These are phyloP conservation scores for Ochotona princeps DNA, from an alignment of 2,113 vertebrate genomes.

Conservation along the genomic window DNA sequence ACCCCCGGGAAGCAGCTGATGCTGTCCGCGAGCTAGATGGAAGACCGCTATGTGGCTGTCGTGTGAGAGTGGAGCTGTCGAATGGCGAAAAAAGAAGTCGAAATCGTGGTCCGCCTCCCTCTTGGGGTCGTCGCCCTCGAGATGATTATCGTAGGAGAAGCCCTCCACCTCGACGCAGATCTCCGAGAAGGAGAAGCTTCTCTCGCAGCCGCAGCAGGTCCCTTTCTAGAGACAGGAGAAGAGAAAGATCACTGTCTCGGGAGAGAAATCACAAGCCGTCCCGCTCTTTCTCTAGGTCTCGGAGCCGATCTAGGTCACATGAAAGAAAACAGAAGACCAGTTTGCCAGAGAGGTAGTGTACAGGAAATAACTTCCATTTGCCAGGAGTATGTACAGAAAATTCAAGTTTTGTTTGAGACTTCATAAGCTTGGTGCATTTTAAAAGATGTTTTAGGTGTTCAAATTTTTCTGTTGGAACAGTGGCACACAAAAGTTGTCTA, in stretches of 20 bases:
- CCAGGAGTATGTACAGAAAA: conserved; percentile 90
- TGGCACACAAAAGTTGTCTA: conserved; percentile 87
- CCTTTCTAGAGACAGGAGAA: conserved; percentile 95
- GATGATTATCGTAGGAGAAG: too few relatives aligned
- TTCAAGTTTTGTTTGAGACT: conserved; percentile 89
- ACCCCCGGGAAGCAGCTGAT: too few relatives aligned
- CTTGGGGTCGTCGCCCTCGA: too few relatives aligned
- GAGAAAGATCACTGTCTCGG: conserved; percentile 95
- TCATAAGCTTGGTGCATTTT: conserved; percentile 90
- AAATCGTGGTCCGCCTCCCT: too few relatives aligned
- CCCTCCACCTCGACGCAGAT: too few relatives aligned
- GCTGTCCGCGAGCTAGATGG: too few relatives aligned
- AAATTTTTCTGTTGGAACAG: conserved; percentile 88
- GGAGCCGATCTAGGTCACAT: conserved; percentile 95
- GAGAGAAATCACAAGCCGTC: conserved; percentile 97
- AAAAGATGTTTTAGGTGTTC: conserved; percentile 89
- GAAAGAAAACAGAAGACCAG: conserved; percentile 91
- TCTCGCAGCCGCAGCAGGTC: conserved; percentile 99
- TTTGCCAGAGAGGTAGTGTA: conserved; percentile 88
- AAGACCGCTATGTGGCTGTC: too few relatives aligned
- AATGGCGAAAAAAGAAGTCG: too few relatives aligned
- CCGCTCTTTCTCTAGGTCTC: conserved; percentile 96
- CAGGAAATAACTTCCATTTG: conserved; percentile 86
- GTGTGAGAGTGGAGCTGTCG: too few relatives aligned
- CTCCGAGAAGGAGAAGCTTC: conserved; percentile 97